phyloP scores from a whole-genome alignment of 2,797 vertebrate species.

The Thaleichthys pacificus region DNA sequence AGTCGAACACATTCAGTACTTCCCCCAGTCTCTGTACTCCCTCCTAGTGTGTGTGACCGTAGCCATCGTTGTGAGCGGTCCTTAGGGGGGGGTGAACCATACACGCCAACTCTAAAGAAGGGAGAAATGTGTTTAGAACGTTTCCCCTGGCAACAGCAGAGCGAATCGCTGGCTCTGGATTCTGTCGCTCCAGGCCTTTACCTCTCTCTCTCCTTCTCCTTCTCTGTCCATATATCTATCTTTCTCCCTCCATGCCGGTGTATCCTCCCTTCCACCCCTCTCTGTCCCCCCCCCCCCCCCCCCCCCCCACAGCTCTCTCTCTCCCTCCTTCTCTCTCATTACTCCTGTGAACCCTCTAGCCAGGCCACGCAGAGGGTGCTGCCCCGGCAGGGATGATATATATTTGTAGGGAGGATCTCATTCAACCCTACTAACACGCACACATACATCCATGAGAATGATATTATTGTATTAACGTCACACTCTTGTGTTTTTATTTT shows the following conservation, averaged over 20 bases:
- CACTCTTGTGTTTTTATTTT: background rate
- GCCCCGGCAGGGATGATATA: constrained; percentile 49
- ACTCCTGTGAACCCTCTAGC: constrained; percentile 64
- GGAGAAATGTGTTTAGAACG: constrained; percentile 69
- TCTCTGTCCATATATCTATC: constrained; percentile 25
- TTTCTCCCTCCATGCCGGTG: constrained; percentile 1
- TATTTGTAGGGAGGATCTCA: constrained; percentile 13
- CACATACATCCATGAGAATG: background rate
- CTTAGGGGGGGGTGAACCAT: background rate
- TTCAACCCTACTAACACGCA: background rate
- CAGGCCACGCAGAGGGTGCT: constrained; percentile 66
- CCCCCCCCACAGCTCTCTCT: constrained; percentile 12
- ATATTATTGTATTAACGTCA: background rate
- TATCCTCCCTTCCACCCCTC: constrained; percentile 1
- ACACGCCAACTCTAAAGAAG: too few relatives aligned
- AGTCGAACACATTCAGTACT: background rate
- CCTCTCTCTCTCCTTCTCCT: constrained; percentile 9
- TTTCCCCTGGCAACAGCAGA: constrained; percentile 69
- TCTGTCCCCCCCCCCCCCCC: background rate
- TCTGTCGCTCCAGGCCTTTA: constrained; percentile 20
- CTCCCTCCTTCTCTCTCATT: constrained; percentile 28
- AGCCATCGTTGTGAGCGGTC: background rate
- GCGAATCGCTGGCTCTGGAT: constrained; percentile 64
- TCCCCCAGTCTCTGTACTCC: background rate
- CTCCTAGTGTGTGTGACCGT: background rate